Percentiles rank a stretch among this genome's conserved stretches.
phyloP scores from a whole-genome alignment of 2,888 invertebrate species.

The Amblyjoppa proteus region DNA sequence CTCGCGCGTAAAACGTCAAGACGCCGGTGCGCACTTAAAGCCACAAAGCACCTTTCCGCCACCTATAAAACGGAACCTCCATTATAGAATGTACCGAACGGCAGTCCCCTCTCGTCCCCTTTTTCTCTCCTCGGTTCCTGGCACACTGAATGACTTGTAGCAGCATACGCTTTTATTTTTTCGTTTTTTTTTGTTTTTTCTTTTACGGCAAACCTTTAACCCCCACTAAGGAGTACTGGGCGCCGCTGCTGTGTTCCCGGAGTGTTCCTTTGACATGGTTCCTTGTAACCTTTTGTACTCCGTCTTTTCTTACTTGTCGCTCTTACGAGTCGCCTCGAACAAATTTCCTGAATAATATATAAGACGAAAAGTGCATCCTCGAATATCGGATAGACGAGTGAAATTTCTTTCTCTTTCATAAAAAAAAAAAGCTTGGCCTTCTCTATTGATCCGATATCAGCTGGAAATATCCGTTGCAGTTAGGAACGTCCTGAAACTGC shows the following conservation, averaged over 20 bases:
- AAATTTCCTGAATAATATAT: slow-evolving; percentile 54
- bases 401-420: neutral
- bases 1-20: slow-evolving; percentile 60
- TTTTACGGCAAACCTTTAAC: slow-evolving; percentile 1
- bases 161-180: neutral
- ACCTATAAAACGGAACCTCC: slow-evolving; percentile 24
- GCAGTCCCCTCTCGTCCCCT: neutral
- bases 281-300: slow-evolving; percentile 18
- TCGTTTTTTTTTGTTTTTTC: neutral
- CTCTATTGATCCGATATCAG: neutral
- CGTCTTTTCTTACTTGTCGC: slow-evolving; percentile 11
- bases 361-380: slow-evolving; percentile 1
- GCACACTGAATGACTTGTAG: slow-evolving; percentile 4
- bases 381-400: slow-evolving; percentile 22
- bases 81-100: slow-evolving; percentile 41
- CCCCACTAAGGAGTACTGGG: neutral
- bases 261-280: slow-evolving; percentile 16
- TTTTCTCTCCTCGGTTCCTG: slow-evolving; percentile 16
- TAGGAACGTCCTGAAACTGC: neutral
- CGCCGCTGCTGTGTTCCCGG: neutral
- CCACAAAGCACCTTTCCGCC: slow-evolving; percentile 47
- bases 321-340: slow-evolving; percentile 20
- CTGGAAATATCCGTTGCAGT: neutral
- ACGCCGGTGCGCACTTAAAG: slow-evolving; percentile 43
- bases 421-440: neutral